These are phyloP conservation scores for Urocynchramus pylzowi DNA, from an alignment of 2,113 vertebrate species.

Conservation along the genomic window DNA sequence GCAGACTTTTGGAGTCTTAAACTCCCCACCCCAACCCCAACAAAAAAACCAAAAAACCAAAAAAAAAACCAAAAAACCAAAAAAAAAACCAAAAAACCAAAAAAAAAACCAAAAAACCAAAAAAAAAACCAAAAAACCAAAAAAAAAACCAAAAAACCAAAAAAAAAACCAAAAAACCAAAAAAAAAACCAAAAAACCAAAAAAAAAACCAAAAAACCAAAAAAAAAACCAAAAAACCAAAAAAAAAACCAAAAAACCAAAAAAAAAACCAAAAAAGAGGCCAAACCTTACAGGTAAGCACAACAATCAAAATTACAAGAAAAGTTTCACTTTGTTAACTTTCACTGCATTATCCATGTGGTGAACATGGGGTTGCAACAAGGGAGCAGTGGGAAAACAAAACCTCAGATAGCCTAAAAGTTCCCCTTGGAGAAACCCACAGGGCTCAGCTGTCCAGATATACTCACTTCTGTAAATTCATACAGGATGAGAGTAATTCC, in stretches of 20 bases:
- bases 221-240: accelerated
- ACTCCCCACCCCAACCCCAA: not conserved
- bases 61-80: too few relatives aligned
- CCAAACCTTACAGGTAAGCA: not conserved
- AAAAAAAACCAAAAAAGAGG: not conserved
- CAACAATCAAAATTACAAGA: not conserved
- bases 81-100: not conserved
- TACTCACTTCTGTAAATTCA: not conserved
- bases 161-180: not conserved
- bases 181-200: accelerated
- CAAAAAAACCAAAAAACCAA: not conserved
- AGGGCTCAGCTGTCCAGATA: not conserved
- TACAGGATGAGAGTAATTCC: not conserved
- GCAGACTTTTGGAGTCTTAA: not conserved
- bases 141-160: accelerated
- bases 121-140: not conserved
- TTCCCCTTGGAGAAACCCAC: not conserved
- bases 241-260: not conserved
- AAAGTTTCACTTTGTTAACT: not conserved
- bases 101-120: accelerated
- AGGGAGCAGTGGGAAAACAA: not conserved
- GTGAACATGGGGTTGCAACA: not conserved
- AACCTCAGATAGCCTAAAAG: not conserved
- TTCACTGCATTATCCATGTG: not conserved
- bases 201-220: not conserved